Conservation (phyloP, 2,797 vertebrate species). For the Mus caroli region DNA sequence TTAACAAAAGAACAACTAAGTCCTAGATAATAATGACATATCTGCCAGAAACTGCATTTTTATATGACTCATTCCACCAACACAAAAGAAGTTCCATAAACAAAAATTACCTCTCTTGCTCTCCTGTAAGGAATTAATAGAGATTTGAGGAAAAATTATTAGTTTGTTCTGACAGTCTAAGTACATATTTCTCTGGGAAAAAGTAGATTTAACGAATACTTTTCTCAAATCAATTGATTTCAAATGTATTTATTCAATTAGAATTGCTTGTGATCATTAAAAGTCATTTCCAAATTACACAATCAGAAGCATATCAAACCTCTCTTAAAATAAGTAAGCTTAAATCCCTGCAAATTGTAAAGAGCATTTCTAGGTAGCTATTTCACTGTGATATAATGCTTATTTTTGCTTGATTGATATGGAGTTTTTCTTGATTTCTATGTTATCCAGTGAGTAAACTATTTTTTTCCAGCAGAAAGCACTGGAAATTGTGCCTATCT, state of each 20-base stretch:
- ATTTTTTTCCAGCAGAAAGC: background rate
- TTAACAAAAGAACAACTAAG: constrained; percentile 70
- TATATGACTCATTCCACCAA: constrained; percentile 63
- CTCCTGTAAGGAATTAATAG: constrained; percentile 78
- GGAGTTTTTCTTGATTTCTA: constrained; percentile 21
- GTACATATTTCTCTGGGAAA: constrained; percentile 65
- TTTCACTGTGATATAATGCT: constrained; percentile 17
- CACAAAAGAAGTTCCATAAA: constrained; percentile 70
- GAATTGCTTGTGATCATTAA: constrained; percentile 77
- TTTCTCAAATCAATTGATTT: constrained; percentile 80
- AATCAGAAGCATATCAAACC: constrained; percentile 40
- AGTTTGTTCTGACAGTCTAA: constrained; percentile 78
- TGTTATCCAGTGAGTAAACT: background rate
- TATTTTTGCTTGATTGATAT: background rate
- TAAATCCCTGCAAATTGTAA: constrained; percentile 37
- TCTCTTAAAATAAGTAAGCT: constrained; percentile 38
- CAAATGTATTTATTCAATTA: constrained; percentile 71
- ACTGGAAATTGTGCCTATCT: background rate
- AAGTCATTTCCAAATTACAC: constrained; percentile 67
- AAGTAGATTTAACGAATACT: constrained; percentile 57
- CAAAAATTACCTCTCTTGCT: constrained; percentile 67
- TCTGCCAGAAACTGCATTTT: constrained; percentile 72
- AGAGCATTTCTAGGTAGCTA: background rate
- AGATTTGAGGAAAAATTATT: constrained; percentile 77
- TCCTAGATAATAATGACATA: constrained; percentile 61